Base-by-base conservation (phyloP, 1,140 invertebrate genomes). In the Brachionus rubens region DNA sequence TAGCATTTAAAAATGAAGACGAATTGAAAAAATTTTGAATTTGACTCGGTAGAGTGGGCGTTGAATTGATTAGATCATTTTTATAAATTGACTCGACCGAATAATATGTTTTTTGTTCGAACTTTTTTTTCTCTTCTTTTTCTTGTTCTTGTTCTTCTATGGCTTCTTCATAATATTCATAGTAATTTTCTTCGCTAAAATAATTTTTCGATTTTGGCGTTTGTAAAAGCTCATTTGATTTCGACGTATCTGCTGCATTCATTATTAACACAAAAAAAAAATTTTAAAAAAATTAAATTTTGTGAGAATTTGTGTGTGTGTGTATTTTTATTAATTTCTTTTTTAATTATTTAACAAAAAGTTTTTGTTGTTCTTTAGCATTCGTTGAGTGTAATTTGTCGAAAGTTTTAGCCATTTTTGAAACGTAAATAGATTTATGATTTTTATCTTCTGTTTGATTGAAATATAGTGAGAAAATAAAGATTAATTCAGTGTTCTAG, bases 21-120 rank as follows among this genome's bases (percentile, higher is more conserved):
- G 59, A 65, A 26, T 16, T 1, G 36, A 43, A 26, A 21, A 21
- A 21, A 10, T 65, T 24, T 43, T 41, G 41, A 14, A 65, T 16
- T 14, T 65, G 59, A 12, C 24, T 24, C 16, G 59, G 59, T 24
- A 65, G 24, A 16, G 59, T 65, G 12, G 59, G 59, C 1, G 59
- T 65, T 41, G 59, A 65, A 21, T 65, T 65, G 28, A 65, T 65
- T 41, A 65, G 30, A n/a, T 65, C 59, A 43, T 65, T 65, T 21
- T 65, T 65, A 28, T 65, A 65, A 1, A 65, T 28, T 9, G 59
- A 65, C 43, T 65, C 36, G 30, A 65, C 59, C 16, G 59, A 65
- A 26, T 65, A 43, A 41, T 65, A 65, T 24, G 59, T 65, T 26
- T 65, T 65, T 21, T 65, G 59, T 14, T 65, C 59, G 16, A 43